Base-by-base conservation (phyloP, 2,888 invertebrate genomes). In the Ophraella communa region DNA sequence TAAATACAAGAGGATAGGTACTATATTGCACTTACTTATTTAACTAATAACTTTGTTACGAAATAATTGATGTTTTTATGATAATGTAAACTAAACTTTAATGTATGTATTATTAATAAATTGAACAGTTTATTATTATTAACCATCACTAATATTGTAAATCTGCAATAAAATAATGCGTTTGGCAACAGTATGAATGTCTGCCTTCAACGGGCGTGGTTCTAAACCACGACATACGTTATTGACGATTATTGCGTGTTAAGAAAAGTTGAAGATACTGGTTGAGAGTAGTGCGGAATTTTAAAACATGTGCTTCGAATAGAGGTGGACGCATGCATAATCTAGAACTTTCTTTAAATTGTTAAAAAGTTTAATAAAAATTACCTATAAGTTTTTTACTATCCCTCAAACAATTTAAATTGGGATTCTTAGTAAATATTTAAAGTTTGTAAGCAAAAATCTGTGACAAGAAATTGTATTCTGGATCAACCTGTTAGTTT, bases 201-300 rank as follows among this genome's bases (percentile, higher is more conserved):
- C 49, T 51, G 23, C 21, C 49, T 23, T 51, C 10, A 4, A 23
- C 49, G 49, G 49, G 49, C 49, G 49, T 51, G 49, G 49, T 27
- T 51, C 49, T 51, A 51, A 14, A 23, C 49, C 7, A 51, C 49
- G 49, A 51, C 49, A 51, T 51, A 51, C 49, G 49, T 27, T 51
- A 14, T 51, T 17, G 23, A 10, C 8, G 14, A 51, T 23, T 51
- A 51, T 23, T 27, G 14, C 7, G 47, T 27, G 27, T 27, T 24
- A 17, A 51, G 49, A 51, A 24, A 51, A 24, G 27, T 51, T 51
- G 49, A 51, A 51, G 27, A 27, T 51, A 27, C 14, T 47, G 47
- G 23, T 39, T 23, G 11, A n/a, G 47, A 47, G 47, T 47, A 47
- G 47, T 47, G 47, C 49, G 17, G 49, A 51, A 51, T 51, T 51